Base-by-base conservation (phyloP, 2,797 vertebrate genomes). In the Sebastes hubbsi region DNA sequence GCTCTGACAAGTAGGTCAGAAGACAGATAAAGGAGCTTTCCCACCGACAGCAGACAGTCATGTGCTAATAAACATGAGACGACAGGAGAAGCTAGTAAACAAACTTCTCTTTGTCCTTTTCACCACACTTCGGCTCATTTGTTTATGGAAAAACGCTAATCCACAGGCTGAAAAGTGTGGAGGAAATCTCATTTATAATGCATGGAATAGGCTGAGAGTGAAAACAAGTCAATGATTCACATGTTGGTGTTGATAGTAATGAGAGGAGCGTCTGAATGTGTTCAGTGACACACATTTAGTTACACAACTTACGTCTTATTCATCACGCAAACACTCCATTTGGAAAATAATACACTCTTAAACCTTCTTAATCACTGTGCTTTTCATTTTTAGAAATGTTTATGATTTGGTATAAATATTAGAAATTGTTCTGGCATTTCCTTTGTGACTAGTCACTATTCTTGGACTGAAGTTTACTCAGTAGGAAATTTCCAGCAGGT, bases 191-290 rank as follows among this genome's bases (percentile, higher is more conserved):
- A 72, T 85, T 34, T 72, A 46, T 72, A 73, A 77, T 63, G 24
- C 54, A 78, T 63, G 8, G 55, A 83, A 38, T 8, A 34, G 32
- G 20, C 32, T 38, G 64, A 74, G 20, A 49, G 65, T 49, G 56
- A 75, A 86, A 86, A 85, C 58, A 71, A 84, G 68, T 82, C 38
- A 56, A 32, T 82, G 73, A 72, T 83, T 83, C 68, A 77, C 56
- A 36, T 52, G 56, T 79, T 80, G 32, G 81, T 80, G 29, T 59
- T 80, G 56, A 52, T 75, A 72, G 13, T 42, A 27, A 80, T 30
- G n/a, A 74, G 18, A 38, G 22, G 25, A 59, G 66, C 60, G n/a
- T n/a, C 18, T 29, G 36, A 16, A 34, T 14, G 56, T 63, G 73
- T 59, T 63, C 61, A 52, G 30, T 30, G 52, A 70, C 68, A 60